A percentile compares a stretch with the other conserved stretches of the same genome.
phyloP scores from a whole-genome alignment of 2,113 vertebrate species.

The Physeter macrocephalus region DNA sequence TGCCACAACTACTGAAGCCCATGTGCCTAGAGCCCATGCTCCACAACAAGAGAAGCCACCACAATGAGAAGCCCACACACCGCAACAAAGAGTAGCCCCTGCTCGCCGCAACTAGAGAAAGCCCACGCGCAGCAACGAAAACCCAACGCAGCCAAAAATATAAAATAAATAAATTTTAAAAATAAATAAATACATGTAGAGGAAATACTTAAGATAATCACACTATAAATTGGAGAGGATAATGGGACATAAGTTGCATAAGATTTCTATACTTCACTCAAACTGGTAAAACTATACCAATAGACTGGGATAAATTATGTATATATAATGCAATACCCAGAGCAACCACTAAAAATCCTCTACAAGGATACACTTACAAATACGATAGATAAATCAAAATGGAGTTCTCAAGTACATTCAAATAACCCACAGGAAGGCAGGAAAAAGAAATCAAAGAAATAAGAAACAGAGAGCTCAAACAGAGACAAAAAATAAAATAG shows the following conservation, averaged over 20 bases:
- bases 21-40: too few relatives aligned
- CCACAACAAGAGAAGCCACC: too few relatives aligned
- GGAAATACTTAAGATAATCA: background rate
- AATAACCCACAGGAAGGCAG: background rate
- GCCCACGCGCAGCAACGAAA: rapidly evolving
- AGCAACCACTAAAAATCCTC: background rate
- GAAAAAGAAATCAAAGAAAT: background rate
- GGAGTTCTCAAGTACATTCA: background rate
- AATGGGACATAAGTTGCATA: background rate
- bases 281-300: background rate
- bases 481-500: background rate
- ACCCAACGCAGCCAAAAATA: too few relatives aligned
- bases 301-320: background rate
- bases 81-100: too few relatives aligned
- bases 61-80: too few relatives aligned
- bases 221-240: background rate
- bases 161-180: too few relatives aligned
- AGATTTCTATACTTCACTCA: background rate
- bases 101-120: too few relatives aligned
- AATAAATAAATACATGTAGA: background rate
- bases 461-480: background rate
- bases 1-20: too few relatives aligned
- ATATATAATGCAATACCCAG: background rate
- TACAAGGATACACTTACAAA: too few relatives aligned
- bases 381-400: background rate